Evolutionary conservation across 2,113 vertebrate genomes (phyloP), one percentile per base, ranked within the genome.

Genomic region (Australoheros scitulus): DNA sequence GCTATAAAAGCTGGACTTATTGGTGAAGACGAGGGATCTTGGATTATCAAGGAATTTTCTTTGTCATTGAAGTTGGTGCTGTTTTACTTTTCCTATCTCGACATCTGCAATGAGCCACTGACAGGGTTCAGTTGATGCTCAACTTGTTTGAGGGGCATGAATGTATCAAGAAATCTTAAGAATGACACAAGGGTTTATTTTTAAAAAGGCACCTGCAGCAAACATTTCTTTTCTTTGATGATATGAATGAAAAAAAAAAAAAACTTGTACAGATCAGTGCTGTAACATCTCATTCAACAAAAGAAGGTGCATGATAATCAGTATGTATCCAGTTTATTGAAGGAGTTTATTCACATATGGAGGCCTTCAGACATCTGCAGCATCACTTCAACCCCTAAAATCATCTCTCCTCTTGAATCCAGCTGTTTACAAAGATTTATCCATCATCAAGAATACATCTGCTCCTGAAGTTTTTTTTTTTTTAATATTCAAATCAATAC

Each of bases 1-100:
- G 59, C 93, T 99, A 63, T 99, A 95, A 97, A 60, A 77, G 58
- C 22, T 22, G 65, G 36, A 83, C 68, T 85, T 70, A 10, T 75
- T 20, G 20, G 3, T 17, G 6, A 85, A 79, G 38, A 77, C 47
- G 18, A 11, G 64, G 38, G 68, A 88, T 72, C 47, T 72, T 2
- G 26, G 68, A 72, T 72, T 50, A 72, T 63, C 79, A 78, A 79
- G 26, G 2, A 47, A 70, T 85, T 79, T 29, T 77, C 18, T 55
- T 59, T 17, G n/a, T 11, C 59, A 38, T 29, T 22, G 43, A 55
- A 64, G n/a, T 61, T 11, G 58, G 29, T 55, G 50, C 61, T 5
- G 34, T 68, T 63, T 81, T 41, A 76, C 5, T 79, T 59, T 82
- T 41, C 20, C 38, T 60, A 58, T 82, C 5, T 64, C 20, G 50